Conservation (phyloP, 2,797 vertebrate genomes). For the Pteropus rufus region DNA sequence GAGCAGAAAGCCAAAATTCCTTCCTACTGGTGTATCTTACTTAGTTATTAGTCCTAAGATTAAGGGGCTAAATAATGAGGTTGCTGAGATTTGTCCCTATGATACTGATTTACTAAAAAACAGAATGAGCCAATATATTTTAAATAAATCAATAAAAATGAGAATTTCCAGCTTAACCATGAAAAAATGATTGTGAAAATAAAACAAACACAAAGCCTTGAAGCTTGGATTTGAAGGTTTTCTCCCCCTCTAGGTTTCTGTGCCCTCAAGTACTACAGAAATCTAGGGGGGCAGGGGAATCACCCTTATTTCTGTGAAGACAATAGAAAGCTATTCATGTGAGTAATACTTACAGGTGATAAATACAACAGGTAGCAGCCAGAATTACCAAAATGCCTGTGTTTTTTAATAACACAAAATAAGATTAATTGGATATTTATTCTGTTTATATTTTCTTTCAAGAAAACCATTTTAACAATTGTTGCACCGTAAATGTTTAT, state of each 20-base stretch:
- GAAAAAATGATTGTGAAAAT: conserved; percentile 10
- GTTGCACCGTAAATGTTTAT: conserved; percentile 6
- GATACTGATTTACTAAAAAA: not conserved
- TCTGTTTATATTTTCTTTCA: conserved; percentile 25
- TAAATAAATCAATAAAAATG: not conserved
- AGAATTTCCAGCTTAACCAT: not conserved
- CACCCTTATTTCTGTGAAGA: not conserved
- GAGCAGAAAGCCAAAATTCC: not conserved
- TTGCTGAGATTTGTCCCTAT: not conserved
- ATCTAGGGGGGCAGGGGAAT: no score
- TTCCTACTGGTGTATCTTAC: not conserved
- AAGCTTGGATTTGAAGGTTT: not conserved
- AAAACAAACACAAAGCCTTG: not conserved
- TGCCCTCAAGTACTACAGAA: not conserved
- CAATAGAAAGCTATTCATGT: not conserved
- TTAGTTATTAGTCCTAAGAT: not conserved
- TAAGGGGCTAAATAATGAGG: not conserved
- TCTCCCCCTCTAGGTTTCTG: not conserved
- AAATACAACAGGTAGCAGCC: not conserved
- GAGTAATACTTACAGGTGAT: not conserved
- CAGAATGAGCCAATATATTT: not conserved
- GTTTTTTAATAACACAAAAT: not conserved
- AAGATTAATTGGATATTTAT: conserved; percentile 39
- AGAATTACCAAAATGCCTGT: not conserved
- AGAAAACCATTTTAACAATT: conserved; percentile 39